Evolutionary conservation across 2,113 vertebrate species (phyloP).

Genomic region (Notothenia coriiceps): DNA sequence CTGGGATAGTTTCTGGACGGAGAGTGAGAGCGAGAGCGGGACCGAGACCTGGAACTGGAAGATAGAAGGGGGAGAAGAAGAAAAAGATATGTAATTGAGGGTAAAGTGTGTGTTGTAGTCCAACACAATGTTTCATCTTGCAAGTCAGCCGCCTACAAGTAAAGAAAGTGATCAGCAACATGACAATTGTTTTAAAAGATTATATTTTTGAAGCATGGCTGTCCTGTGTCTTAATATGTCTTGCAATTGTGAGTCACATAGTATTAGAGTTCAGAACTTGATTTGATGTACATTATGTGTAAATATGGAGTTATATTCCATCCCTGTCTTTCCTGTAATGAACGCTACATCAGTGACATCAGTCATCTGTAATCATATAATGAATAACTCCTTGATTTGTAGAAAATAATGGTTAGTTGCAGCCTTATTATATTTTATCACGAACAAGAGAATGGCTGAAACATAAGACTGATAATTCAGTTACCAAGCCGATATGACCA

Average conservation of each 20-base stretch:
- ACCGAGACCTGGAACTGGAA: slow-evolving; percentile 95
- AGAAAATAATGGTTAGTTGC: not conserved
- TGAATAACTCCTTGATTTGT: not conserved
- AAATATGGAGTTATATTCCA: too few species aligned
- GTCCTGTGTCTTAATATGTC: too few species aligned
- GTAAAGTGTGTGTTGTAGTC: not conserved
- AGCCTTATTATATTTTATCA: not conserved
- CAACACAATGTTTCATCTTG: not conserved
- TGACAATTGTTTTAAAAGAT: too few species aligned
- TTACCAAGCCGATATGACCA: slow-evolving; percentile 14
- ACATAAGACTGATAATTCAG: not conserved
- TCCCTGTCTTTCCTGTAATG: too few species aligned
- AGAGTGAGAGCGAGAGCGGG: slow-evolving; percentile 94
- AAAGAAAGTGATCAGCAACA: too few species aligned
- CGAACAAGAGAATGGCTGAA: not conserved
- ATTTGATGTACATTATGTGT: too few species aligned
- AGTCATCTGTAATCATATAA: too few species aligned
- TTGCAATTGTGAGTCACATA: too few species aligned
- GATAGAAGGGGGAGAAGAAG: not conserved
- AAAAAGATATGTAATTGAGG: not conserved
- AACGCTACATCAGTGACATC: too few species aligned
- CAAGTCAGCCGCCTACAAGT: not conserved
- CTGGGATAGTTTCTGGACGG: slow-evolving; percentile 93
- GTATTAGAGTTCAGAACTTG: too few species aligned
- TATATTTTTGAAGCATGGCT: too few species aligned